Evolutionary conservation across 2,113 vertebrate species (phyloP).

Genomic region (Vombatus ursinus): DNA sequence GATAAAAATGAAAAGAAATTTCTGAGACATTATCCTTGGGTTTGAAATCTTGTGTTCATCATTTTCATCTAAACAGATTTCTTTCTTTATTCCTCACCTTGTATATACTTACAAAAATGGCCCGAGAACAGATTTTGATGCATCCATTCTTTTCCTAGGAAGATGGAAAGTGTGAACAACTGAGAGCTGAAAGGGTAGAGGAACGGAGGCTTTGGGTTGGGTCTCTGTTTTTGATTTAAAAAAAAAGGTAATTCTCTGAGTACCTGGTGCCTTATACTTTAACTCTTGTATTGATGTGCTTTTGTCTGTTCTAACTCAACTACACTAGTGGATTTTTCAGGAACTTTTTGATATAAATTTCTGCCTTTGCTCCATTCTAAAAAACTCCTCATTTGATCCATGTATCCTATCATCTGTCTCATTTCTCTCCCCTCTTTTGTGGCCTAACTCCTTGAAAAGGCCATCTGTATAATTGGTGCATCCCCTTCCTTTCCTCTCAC

Average conservation of each 20-base stretch:
- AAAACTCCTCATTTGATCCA: background rate
- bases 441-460: background rate
- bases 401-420: background rate
- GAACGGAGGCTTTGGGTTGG: background rate
- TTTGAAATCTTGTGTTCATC: slow-evolving; percentile 46
- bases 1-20: slow-evolving; percentile 34
- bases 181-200: background rate
- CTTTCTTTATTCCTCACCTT: slow-evolving; percentile 31
- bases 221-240: background rate
- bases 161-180: background rate
- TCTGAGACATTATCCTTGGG: slow-evolving; percentile 27
- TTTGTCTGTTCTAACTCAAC: background rate
- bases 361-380: background rate
- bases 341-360: background rate
- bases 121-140: background rate
- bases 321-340: background rate
- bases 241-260: background rate
- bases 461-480: background rate
- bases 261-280: background rate
- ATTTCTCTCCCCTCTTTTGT: background rate
- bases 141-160: background rate
- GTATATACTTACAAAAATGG: slow-evolving; percentile 36
- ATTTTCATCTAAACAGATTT: slow-evolving; percentile 54
- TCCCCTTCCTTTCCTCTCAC: background rate
- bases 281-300: background rate